Evolutionary conservation across 2,888 invertebrate species (phyloP).

Genomic region (Watsonalla cultraria): DNA sequence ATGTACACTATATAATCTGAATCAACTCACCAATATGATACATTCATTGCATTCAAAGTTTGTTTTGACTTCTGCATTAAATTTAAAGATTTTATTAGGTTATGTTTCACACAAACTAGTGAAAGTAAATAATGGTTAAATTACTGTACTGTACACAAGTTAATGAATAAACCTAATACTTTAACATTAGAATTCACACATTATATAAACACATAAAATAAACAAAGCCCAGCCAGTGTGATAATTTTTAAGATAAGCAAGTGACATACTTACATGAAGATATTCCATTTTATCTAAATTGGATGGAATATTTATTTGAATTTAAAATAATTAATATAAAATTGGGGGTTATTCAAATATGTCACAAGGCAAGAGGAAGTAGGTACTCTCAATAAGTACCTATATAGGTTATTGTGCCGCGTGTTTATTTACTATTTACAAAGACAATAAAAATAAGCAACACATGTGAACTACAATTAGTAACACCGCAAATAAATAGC

Average conservation of each 20-base stretch:
- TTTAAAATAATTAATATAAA: constrained; percentile 16
- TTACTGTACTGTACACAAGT: too few species aligned
- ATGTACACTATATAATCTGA: constrained; percentile 7
- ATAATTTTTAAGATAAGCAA: constrained; percentile 32
- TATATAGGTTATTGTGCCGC: constrained; percentile 46
- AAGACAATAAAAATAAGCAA: constrained; percentile 1
- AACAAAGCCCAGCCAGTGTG: constrained; percentile 14
- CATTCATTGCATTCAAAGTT: neutral
- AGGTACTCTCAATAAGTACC: constrained; percentile 6
- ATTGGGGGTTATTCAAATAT: neutral
- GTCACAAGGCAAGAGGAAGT: neutral
- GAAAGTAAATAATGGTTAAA: neutral
- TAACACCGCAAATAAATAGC: neutral
- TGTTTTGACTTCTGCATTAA: too few species aligned
- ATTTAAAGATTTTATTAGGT: neutral
- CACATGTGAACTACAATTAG: constrained; percentile 11
- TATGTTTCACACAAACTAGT: neutral
- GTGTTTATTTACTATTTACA: constrained; percentile 37
- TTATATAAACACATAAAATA: constrained; percentile 6
- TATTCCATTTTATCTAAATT: constrained; percentile 35
- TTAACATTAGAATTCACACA: neutral
- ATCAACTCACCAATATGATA: neutral
- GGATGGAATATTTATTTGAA: constrained; percentile 23
- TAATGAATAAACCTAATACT: constrained; percentile 11
- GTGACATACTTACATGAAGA: constrained; percentile 46